Evolutionary conservation across 2,888 invertebrate genomes (phyloP), one percentile per base, ranked within the genome.

Genomic region (Eupithecia centaureata): DNA sequence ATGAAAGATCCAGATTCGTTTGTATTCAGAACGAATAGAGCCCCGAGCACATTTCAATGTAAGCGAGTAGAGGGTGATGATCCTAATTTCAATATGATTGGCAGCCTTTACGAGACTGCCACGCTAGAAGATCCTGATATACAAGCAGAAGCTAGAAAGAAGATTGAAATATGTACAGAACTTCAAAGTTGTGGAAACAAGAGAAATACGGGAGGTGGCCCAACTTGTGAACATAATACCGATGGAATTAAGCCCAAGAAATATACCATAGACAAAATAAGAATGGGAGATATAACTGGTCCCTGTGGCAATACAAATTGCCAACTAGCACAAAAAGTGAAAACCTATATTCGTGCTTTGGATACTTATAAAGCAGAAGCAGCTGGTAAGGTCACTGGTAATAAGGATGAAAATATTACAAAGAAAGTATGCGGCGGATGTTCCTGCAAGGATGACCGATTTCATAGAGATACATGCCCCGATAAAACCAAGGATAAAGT

Each of bases 261-360:
- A 61, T 87, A 90, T 78, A 76, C 87, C 18, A 86, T 90, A 27
- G 82, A 88, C 63, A 90, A 90, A 72, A 87, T 93, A 60, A 86
- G 86, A 74, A 93, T 93, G 92, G 92, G 93, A 65, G 92, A 93
- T 72, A 93, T 93, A 38, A 83, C 79, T 51, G 93, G 93, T 5
- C 92, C 93, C 1, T 93, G 93, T 78, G 93, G 93, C 58, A 93
- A 93, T 76, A 65, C 82, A 30, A 92, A 89, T 62, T 93, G 93
- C 76, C 77, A 85, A 47, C 78, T 93, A 71, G 92, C 92, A 47
- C 91, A 91, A 74, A 93, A 90, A 82, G 88, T 93, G 1, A 90
- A 79, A 76, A 84, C 77, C 12, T 93, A 92, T 68, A 87, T 93
- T 60, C 84, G 93, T 74, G 86, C 86, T 67, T 74, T 92, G 56